These are phyloP conservation scores for Amblyteles armatorius DNA, from an alignment of 2,888 invertebrate genomes.

Conservation along the genomic window DNA sequence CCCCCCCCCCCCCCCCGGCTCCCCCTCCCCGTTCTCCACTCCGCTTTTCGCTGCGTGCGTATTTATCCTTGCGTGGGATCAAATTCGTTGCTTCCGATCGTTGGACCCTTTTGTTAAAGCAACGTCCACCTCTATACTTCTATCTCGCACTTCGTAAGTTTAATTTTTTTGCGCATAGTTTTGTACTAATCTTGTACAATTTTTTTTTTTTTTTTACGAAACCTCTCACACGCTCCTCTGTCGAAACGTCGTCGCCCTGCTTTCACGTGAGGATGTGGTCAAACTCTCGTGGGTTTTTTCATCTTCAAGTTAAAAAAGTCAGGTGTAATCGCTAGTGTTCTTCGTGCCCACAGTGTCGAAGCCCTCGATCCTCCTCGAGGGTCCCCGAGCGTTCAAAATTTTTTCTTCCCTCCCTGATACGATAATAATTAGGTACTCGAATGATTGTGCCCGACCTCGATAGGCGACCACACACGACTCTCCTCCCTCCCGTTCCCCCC, in stretches of 20 bases:
- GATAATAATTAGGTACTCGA: neutral
- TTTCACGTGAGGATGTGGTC: constrained; percentile 33
- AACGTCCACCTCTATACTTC: constrained; percentile 6
- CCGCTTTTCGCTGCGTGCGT: constrained; percentile 40
- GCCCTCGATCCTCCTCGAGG: neutral
- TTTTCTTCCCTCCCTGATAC: neutral
- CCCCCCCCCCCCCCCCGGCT: constrained; percentile 10
- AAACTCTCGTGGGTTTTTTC: constrained; percentile 18
- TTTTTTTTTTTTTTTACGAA: neutral
- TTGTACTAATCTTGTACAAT: neutral
- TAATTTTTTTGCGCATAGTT: neutral
- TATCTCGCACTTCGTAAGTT: neutral
- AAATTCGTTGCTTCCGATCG: constrained; percentile 61
- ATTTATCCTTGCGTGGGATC: constrained; percentile 60
- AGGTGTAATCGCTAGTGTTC: neutral
- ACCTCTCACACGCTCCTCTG: neutral
- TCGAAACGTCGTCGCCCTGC: constrained; percentile 32
- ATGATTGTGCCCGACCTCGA: constrained; percentile 9
- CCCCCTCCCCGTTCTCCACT: constrained; percentile 28
- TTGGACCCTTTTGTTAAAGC: constrained; percentile 9
- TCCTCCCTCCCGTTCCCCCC: neutral
- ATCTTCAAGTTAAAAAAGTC: neutral
- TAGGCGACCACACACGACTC: constrained; percentile 38
- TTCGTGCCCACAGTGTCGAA: constrained; percentile 18
- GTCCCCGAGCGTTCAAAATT: neutral